Conservation (phyloP, 2,113 vertebrate genomes). For the Vulpes lagopus region DNA sequence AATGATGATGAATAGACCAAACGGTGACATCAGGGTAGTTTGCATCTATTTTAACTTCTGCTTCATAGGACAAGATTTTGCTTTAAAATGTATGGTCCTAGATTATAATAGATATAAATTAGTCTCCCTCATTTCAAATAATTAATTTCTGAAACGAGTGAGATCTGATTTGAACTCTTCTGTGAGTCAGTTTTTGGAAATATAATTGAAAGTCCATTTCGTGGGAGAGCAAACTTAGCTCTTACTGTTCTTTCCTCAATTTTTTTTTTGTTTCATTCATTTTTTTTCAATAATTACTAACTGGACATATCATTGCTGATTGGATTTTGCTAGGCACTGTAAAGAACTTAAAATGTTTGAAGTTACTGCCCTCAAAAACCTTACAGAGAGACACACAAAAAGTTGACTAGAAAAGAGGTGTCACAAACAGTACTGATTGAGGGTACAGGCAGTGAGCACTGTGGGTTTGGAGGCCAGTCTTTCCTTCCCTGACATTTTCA, state of each 20-base stretch:
- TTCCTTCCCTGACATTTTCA: constrained; percentile 21
- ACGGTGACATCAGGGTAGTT: neutral
- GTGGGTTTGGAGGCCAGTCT: neutral
- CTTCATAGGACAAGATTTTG: constrained; percentile 4
- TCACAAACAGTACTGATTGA: neutral
- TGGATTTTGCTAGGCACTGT: constrained; percentile 2
- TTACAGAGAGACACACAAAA: neutral
- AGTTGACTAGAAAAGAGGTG: neutral
- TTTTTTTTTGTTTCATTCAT: neutral
- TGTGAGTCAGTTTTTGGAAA: constrained; percentile 3
- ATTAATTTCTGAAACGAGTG: constrained; percentile 1
- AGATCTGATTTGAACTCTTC: neutral
- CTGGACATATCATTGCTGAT: neutral
- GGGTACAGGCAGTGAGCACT: neutral
- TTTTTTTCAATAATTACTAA: constrained; percentile 21
- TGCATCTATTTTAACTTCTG: constrained; percentile 31
- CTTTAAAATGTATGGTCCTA: neutral
- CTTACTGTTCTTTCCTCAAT: neutral
- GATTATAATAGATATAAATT: constrained; percentile 44
- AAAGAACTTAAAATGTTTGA: constrained; percentile 14
- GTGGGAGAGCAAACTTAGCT: neutral
- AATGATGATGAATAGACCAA: neutral
- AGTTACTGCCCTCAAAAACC: neutral
- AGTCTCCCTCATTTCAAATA: constrained; percentile 38
- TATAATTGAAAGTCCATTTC: constrained; percentile 34